Percentiles rank a stretch among this genome's conserved stretches.
These are phyloP conservation scores for Kryptopterus vitreolus DNA, from an alignment of 2,797 vertebrate genomes.

Conservation along the genomic window DNA sequence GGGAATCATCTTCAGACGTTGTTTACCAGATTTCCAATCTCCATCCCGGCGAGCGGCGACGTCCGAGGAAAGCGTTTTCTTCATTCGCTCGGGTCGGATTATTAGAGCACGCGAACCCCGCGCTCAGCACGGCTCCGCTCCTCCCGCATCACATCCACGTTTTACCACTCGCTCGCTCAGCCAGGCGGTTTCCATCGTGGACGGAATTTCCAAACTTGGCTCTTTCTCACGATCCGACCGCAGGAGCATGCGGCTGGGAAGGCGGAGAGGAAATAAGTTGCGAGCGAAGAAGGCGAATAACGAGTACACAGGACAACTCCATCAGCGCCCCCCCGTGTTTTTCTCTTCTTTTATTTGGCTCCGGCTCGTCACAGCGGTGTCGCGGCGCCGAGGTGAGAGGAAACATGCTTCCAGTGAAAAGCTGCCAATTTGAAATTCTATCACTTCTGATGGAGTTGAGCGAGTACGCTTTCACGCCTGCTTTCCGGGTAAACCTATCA, in stretches of 20 bases:
- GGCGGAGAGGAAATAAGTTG: background rate
- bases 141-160: background rate
- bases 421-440: conserved; percentile 19
- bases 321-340: background rate
- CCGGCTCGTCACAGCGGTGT: conserved; percentile 1
- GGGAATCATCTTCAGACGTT: background rate
- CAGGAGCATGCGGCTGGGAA: conserved; percentile 20
- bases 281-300: background rate
- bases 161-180: background rate
- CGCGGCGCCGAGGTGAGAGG: background rate
- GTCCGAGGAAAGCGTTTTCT: background rate
- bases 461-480: background rate
- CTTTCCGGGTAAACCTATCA: background rate
- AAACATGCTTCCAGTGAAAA: background rate
- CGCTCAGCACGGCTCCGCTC: background rate
- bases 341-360: background rate
- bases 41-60: background rate
- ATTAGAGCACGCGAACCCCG: background rate
- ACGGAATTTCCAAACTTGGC: conserved; percentile 30
- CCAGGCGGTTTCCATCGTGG: background rate
- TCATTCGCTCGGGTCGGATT: background rate
- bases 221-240: conserved; percentile 34
- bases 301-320: background rate
- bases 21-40: conserved; percentile 3
- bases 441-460: conserved; percentile 2